Evolutionary conservation across 2,113 vertebrate genomes (phyloP).

Genomic region (Stegastes partitus): DNA sequence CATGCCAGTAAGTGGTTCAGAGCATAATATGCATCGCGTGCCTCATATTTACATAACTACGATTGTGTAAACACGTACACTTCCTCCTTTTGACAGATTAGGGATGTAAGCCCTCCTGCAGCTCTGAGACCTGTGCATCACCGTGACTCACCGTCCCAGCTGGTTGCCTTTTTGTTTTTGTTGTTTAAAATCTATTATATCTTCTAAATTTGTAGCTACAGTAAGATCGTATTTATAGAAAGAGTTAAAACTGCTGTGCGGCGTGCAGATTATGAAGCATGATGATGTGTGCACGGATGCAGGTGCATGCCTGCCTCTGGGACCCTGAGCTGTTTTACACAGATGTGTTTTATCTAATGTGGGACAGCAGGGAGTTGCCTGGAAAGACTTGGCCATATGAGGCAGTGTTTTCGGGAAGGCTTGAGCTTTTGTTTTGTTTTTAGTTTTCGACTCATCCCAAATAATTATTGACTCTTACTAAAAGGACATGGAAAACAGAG

Average conservation of each 20-base stretch:
- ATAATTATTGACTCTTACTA: background rate
- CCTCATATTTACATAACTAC: slow-evolving; percentile 62
- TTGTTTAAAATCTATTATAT: background rate
- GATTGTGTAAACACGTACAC: slow-evolving; percentile 64
- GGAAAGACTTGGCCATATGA: slow-evolving; percentile 37
- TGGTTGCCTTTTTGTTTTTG: slow-evolving; percentile 22
- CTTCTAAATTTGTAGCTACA: slow-evolving; percentile 28
- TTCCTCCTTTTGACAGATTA: slow-evolving; percentile 63
- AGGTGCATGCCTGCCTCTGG: slow-evolving; percentile 39
- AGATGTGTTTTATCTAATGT: slow-evolving; percentile 51
- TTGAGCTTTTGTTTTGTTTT: slow-evolving; percentile 13
- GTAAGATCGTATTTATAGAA: slow-evolving; percentile 1
- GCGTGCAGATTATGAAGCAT: background rate
- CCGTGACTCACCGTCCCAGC: slow-evolving; percentile 42
- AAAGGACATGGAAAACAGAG: no score
- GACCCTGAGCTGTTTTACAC: slow-evolving; percentile 7
- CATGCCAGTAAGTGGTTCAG: slow-evolving; percentile 38
- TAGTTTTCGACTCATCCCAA: slow-evolving; percentile 22
- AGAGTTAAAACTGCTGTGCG: slow-evolving; percentile 10
- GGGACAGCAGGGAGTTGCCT: slow-evolving; percentile 36
- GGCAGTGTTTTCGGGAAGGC: slow-evolving; percentile 30
- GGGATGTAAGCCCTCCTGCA: slow-evolving; percentile 42
- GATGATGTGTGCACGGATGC: slow-evolving; percentile 25
- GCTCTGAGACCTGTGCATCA: slow-evolving; percentile 25
- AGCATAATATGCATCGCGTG: slow-evolving; percentile 1